Base-by-base conservation (phyloP, 1,140 invertebrate genomes). In the Drosophila tropicalis region DNA sequence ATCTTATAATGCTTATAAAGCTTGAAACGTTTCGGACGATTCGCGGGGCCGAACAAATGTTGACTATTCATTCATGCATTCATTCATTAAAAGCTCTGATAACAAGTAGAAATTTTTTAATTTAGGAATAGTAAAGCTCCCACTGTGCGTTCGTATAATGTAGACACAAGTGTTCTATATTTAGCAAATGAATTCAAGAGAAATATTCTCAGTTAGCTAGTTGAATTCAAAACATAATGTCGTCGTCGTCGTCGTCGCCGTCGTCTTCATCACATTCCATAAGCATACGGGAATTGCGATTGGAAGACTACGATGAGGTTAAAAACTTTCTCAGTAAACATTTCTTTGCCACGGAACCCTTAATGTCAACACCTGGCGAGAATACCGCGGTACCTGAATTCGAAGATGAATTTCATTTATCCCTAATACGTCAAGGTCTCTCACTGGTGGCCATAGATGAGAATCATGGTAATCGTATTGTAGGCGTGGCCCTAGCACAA, bases 331-430 rank as follows among this genome's bases (percentile, higher is more conserved):
- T 89, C 3, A 44, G 32, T 0, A 39, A 47, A 10, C 66, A 83
- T 56, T 87, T 82, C 63, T 87, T 87, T 54, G 70, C 67, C 10
- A 56, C 70, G n/a, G 82, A 85, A 55, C 82, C 82, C 0, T 65
- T 87, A 7, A 54, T 85, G 79, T 61, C 62, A 25, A 84, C 72
- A 29, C 80, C 84, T 1, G 73, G 70, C 9, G 22, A 74, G 17
- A 72, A 87, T 25, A 15, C 40, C 2, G 7, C 3, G 6, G 60
- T 47, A 54, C 34, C 22, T 19, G 64, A 7, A 9, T 67, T 76
- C 15, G 67, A 65, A 36, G 4, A 60, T 2, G 70, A 73, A 12
- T 62, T 73, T 5, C 76, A 87, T 12, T 17, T 63, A 1, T 22
- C 54, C 6, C 56, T 80, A 6, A 56, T 87, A 1, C 7, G 12